Percentiles rank a stretch among this genome's conserved stretches.
Conservation (phyloP, 2,113 vertebrate species). For the Corythornis vintsioides region DNA sequence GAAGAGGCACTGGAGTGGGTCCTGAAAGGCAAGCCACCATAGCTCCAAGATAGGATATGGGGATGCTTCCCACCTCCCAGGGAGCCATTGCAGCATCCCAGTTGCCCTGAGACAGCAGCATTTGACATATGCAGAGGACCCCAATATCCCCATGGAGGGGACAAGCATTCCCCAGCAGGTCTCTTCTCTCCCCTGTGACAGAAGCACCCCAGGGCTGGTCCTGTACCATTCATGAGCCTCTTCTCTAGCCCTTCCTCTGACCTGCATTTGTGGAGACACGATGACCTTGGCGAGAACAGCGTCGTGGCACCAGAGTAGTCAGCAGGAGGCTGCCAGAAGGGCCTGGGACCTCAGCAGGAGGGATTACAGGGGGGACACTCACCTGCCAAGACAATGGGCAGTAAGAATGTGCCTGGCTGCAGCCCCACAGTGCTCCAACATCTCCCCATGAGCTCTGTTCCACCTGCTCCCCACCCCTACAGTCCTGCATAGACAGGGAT, state of each 20-base stretch:
- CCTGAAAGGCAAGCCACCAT: not conserved
- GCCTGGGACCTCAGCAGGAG: conserved; percentile 31
- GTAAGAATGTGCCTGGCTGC: not conserved
- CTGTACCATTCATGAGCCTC: not conserved
- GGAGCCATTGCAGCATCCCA: not conserved
- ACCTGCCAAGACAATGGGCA: conserved; percentile 47
- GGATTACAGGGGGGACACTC: conserved; percentile 52
- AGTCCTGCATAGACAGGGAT: not conserved
- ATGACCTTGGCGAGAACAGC: conserved; percentile 42
- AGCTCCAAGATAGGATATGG: not conserved
- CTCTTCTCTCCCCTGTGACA: not conserved
- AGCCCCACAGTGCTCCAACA: not conserved
- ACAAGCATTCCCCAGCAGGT: not conserved
- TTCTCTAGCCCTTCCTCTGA: not conserved
- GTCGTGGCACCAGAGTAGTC: conserved; percentile 49
- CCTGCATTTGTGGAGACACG: conserved; percentile 27
- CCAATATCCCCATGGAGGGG: fast-evolving
- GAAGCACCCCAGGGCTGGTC: not conserved
- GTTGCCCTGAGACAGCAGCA: not conserved
- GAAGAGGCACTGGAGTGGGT: not conserved
- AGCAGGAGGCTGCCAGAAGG: conserved; percentile 17
- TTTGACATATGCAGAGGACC: not conserved
- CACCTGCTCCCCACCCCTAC: not conserved
- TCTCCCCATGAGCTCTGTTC: not conserved
- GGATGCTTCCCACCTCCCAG: not conserved